Base-by-base conservation (phyloP, 1,140 invertebrate species). In the Branchinecta lindahli region DNA sequence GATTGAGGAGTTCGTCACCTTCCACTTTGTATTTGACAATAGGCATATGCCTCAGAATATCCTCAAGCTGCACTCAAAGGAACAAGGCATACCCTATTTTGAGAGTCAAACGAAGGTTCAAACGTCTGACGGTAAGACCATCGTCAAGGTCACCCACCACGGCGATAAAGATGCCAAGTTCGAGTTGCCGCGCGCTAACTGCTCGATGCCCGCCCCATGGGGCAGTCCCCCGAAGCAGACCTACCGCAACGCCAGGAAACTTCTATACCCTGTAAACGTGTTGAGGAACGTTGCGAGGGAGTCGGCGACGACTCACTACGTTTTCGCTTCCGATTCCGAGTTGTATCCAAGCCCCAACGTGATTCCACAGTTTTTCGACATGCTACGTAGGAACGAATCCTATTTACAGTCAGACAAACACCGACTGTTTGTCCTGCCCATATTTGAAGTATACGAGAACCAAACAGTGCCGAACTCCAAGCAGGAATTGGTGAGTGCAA, bases 221-320 rank as follows among this genome's bases (percentile, higher is more conserved):
- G 76, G 82, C 3, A 88, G 88, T 12, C 71, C 71, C 7, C 71
- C 73, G 81, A 85, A 9, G 81, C 82, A 0, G 61, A 85, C 90
- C 73, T 92, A 90, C 78, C 46, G 9, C 77, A 84, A 83, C 20
- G 84, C 88, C 69, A 90, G 88, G 76, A 89, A 86, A 74, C 80
- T 93, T 0, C 77, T 91, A 0, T 94, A 94, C 77, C 91, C 91
- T 0, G 89, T 94, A 12, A 93, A 94, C 76, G 88, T 93, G 0
- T 90, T 88, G 0, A 80, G 91, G 9, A 94, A 94, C 76, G 84
- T 94, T 12, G 91, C 91, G 0, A 81, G 91, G 9, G 88, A 92
- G 75, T 83, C 85, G 8, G 87, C 92, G 8, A 79, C 86, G 33
- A 93, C 92, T 12, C 85, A 92, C 77, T 92, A 87, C 77, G 83